Percentiles rank a stretch among this genome's conserved stretches.
These are phyloP conservation scores for Cladopsammia gracilis DNA, from an alignment of 64 coral and sea anemone genomes.

Conservation along the genomic window DNA sequence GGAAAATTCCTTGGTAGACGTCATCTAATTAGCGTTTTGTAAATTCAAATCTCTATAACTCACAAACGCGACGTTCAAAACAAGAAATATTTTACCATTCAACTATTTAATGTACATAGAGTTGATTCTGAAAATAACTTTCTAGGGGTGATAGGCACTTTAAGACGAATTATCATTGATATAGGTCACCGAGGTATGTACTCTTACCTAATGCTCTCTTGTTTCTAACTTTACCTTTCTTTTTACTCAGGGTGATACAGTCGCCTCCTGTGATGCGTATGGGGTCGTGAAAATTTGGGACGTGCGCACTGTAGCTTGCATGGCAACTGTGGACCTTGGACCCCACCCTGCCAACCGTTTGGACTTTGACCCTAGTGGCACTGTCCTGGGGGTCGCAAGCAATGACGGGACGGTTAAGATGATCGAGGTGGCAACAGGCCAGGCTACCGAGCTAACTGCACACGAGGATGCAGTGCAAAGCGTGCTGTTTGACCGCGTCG, in stretches of 20 bases:
- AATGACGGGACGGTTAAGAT: conserved; percentile 97
- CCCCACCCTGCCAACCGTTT: conserved; percentile 95
- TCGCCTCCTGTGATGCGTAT: conserved; percentile 97
- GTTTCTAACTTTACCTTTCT: background rate
- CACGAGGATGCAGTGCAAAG: conserved; percentile 98
- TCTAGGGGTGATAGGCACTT: too few relatives aligned
- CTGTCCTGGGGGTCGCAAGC: conserved; percentile 94
- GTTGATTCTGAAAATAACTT: too few relatives aligned
- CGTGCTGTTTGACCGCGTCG: conserved; percentile 86
- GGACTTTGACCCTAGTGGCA: conserved; percentile 95
- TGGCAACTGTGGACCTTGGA: conserved; percentile 88
- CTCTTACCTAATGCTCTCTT: too few relatives aligned
- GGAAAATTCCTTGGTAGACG: too few relatives aligned
- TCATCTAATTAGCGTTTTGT: too few relatives aligned
- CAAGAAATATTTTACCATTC: too few relatives aligned
- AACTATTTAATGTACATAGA: too few relatives aligned
- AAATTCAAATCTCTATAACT: too few relatives aligned
- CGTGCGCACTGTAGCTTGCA: conserved; percentile 91
- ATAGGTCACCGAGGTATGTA: too few relatives aligned
- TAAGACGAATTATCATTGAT: too few relatives aligned
- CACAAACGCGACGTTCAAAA: too few relatives aligned
- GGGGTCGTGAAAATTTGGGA: conserved; percentile 99
- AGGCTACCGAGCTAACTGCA: conserved; percentile 84
- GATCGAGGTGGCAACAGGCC: conserved; percentile 88
- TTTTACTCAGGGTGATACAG: conserved; percentile 84